Base-by-base conservation (phyloP, 1,140 invertebrate species). In the Hypsibius dujardini region DNA sequence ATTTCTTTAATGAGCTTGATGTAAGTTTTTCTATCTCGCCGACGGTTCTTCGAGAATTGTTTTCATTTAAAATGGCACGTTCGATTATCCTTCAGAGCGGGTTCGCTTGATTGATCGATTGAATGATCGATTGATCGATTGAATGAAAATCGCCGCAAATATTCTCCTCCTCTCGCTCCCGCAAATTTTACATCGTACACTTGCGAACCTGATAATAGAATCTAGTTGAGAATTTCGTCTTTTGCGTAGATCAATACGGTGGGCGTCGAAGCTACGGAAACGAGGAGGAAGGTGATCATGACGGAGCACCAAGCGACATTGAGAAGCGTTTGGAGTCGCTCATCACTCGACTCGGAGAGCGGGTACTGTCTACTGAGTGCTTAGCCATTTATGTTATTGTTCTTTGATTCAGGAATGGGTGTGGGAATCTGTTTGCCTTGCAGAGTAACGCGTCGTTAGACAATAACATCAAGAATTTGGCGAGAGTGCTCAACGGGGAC, bases 281-380 rank as follows among this genome's bases (percentile, higher is more conserved):
- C 7, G 12, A 67, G 62, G 62, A 67, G 7, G 62, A 67, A 67
- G 12, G 12, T 12, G 62, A 67, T 12, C 62, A 45, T 3, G 62
- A 67, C 12, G 7, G 78, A 59, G 81, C 82, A 71, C 76, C 76
- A 45, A 75, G 80, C 47, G 92, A 96, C 79, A 95, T 98, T 75
- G 93, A 96, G 80, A 92, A 96, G 79, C 85, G 92, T 73, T 82
- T 98, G 7, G 93, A 96, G 79, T 92, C 90, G 40, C 84, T 97
- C 1, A 97, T 98, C 73, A 81, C 90, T 50, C 83, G 92, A 77
- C 92, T 97, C 74, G 94, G 94, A 71, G 94, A 97, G 80, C 95
- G 95, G 80, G 85, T 70, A 70, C 28, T n/a, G 56, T 69, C 15
- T 70, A 59, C 46, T 28, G 14, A 60, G 2, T 56, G 15, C 59